A percentile compares a stretch with the other conserved stretches of the same genome.
phyloP scores from a whole-genome alignment of 2,113 vertebrate genomes.

The Platanista minor region DNA sequence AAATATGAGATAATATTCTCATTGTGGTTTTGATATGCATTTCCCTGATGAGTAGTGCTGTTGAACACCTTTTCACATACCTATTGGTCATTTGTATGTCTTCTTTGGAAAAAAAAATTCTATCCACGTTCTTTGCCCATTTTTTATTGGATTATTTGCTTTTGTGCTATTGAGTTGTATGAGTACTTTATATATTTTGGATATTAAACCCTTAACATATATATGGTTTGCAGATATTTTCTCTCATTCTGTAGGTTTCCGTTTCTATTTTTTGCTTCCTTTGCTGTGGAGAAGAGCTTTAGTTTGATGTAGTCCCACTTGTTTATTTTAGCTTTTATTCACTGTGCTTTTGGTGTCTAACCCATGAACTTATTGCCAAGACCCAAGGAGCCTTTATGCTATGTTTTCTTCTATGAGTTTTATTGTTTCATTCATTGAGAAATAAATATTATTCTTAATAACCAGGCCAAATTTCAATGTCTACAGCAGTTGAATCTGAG shows the following conservation, averaged over 20 bases:
- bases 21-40: neutral
- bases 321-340: neutral
- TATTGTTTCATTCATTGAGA: neutral
- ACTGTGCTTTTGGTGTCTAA: neutral
- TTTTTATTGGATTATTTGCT: neutral
- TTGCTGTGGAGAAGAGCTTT: neutral
- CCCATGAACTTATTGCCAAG: neutral
- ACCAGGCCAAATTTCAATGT: neutral
- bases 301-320: neutral
- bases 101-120: neutral
- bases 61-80: neutral
- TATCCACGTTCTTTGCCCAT: neutral
- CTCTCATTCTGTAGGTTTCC: neutral
- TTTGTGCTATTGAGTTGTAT: neutral
- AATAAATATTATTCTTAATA: neutral
- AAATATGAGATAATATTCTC: neutral
- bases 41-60: neutral
- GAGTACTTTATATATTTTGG: neutral
- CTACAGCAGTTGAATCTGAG: neutral
- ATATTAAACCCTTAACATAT: neutral
- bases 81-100: neutral
- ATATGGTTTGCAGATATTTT: neutral
- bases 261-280: neutral
- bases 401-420: neutral
- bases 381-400: neutral